Conservation (phyloP, 2,797 vertebrate genomes). For the Tachyglossus aculeatus region DNA sequence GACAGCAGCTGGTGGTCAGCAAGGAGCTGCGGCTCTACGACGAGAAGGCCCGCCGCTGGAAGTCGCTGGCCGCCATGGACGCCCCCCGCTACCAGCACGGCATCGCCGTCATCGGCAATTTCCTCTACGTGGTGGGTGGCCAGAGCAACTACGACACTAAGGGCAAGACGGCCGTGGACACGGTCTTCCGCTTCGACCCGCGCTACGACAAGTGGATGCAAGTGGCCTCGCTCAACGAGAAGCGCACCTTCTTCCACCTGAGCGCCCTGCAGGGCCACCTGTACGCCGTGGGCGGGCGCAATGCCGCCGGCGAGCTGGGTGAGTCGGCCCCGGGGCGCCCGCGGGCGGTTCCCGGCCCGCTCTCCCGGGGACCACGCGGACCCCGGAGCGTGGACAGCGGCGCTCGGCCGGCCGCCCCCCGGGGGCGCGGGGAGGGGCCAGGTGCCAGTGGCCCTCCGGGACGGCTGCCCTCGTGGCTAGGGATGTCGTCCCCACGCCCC, state of each 20-base stretch:
- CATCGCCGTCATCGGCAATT: constrained; percentile 97
- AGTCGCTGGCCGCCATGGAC: constrained; percentile 94
- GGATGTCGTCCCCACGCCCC: no score
- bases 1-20: constrained; percentile 96
- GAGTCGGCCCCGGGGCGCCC: constrained; percentile 76
- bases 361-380: no score
- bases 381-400: no score
- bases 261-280: constrained; percentile 98
- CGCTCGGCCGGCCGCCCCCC: no score
- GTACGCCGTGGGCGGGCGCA: constrained; percentile 95
- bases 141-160: constrained; percentile 99
- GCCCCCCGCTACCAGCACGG: constrained; percentile 97
- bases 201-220: constrained; percentile 99
- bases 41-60: constrained; percentile 95
- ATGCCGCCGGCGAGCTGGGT: constrained; percentile 93
- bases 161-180: constrained; percentile 98
- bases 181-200: constrained; percentile 96
- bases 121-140: constrained; percentile 96
- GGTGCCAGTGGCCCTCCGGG: no score
- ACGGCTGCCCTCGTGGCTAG: no score
- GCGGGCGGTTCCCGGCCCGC: no score
- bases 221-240: constrained; percentile 97
- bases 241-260: constrained; percentile 99
- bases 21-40: constrained; percentile 96
- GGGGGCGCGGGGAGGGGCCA: no score